Evolutionary conservation across 2,888 invertebrate species (phyloP), one percentile per base, ranked within the genome.

Genomic region (Portevinia maculata): DNA sequence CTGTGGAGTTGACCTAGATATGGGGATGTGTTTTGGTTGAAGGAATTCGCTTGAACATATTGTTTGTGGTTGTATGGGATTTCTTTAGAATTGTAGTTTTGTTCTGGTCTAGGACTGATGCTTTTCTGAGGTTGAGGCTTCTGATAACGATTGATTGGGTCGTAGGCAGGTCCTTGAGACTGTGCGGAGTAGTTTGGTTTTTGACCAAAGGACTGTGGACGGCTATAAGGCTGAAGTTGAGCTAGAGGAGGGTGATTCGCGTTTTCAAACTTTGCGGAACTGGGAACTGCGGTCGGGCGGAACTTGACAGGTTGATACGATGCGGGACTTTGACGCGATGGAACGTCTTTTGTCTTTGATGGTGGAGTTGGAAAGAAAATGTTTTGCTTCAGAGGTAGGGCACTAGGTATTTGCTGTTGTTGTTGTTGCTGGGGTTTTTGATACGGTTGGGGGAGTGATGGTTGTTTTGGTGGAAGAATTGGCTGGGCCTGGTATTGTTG

Each of bases 1-100:
- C 86, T 87, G 37, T 86, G 86, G n/a, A 86, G n/a, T 5, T 83
- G 73, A 19, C 93, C 90, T 76, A 93, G 90, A 28, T 92, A 91
- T 32, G 76, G 52, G 13, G 69, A 59, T 30, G 17, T 50, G 30
- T 8, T 84, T 57, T 69, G 83, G 59, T 59, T 78, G 70, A 62
- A 83, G 19, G 79, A 69, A 39, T 46, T 46, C 6, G 39, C 7
- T 13, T 50, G 52, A 1, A 74, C 41, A 21, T 85, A 85, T 8
- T 76, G 84, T 5, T 85, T 84, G 8, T 78, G 85, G n/a, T 85
- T 37, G 28, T 52, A 65, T 0, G 65, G 55, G 7, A 73, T 28
- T 0, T 70, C 70, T 52, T 81, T 74, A 0, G 15, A 59, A 19
- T 9, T 41, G 71, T 34, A 57, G 79, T 5, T 85, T 84, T 13